Base-by-base conservation (phyloP, 2,113 vertebrate genomes). In the Sterrhoptilus dennistouni region DNA sequence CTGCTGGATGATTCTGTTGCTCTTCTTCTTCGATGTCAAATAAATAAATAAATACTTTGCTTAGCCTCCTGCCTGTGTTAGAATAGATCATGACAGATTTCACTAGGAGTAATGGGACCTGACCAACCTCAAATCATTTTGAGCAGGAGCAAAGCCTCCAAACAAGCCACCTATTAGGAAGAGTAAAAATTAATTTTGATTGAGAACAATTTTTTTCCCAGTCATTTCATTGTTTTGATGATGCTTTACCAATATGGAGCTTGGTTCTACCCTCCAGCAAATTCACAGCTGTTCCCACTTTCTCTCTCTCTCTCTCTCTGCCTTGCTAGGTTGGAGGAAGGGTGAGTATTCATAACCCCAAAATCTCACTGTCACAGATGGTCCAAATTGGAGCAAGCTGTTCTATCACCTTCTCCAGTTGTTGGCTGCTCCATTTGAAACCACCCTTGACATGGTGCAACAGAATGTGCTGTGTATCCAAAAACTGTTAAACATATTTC, bases 361-460 rank as follows among this genome's bases (percentile, higher is more conserved):
- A 94, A 95, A 94, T 90, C 90, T 96, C 90, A 86, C 50, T 75
- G 85, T 59, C 56, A 83, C 93, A 93, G 90, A 96, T 88, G 90
- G 87, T 94, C 50, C 82, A 95, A 95, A 95, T 93, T 96, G 85
- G 95, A 94, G 92, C 93, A 94, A 96, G 90, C 88, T 96, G 92
- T 94, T 97, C 56, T 80, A 59, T 90, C 87, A 90, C 90, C 95
- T 94, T 91, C 71, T 94, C 82, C 83, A 94, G 79, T 94, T 95
- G 95, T 83, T 96, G 91, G 84, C 89, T 4, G 20, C 61, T 96
- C 81, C 65, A 79, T 94, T 85, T 96, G 81, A 91, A 95, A 85
- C 59, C 63, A 76, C 84, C 38, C 91, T 96, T 81, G 78, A 87
- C 70, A 63, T 61, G 63, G 83, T 65, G 63, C 75, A 97, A 89